These are phyloP conservation scores for Solenopsis invicta DNA, from an alignment of 1,140 invertebrate species.

Conservation along the genomic window DNA sequence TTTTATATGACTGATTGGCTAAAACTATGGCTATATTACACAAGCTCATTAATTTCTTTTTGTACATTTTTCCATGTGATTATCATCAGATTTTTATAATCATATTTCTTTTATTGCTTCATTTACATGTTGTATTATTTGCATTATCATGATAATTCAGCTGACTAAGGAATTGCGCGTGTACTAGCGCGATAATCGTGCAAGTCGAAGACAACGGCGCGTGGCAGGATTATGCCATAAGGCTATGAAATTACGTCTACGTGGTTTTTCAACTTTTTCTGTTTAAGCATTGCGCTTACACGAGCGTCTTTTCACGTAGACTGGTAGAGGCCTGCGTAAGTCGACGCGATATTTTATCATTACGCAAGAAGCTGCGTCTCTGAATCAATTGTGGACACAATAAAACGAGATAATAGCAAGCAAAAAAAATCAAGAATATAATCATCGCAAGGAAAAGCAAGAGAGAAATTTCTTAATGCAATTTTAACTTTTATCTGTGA, in stretches of 20 bases:
- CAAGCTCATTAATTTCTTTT: background rate
- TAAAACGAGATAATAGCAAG: background rate
- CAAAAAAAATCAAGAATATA: background rate
- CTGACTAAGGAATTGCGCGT: background rate
- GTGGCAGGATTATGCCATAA: conserved; percentile 28
- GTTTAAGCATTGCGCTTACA: background rate
- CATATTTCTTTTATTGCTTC: background rate
- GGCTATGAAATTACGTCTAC: conserved; percentile 44
- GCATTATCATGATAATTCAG: conserved; percentile 13
- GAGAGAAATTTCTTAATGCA: background rate
- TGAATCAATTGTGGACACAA: background rate
- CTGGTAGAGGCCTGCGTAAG: background rate
- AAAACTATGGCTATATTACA: background rate
- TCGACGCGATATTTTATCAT: conserved; percentile 8
- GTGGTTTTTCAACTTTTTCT: conserved; percentile 7
- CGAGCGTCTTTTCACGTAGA: background rate
- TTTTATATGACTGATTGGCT: background rate
- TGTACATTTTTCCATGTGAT: background rate
- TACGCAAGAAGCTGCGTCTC: background rate
- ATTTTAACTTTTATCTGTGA: background rate
- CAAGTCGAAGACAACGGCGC: background rate
- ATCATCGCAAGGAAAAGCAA: background rate
- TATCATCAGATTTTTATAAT: too few species aligned
- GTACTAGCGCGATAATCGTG: background rate
- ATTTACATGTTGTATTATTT: background rate